A percentile compares a stretch with the other conserved stretches of the same genome.
Conservation (phyloP, 64 coral and sea anemone species). For the Montipora cactus region DNA sequence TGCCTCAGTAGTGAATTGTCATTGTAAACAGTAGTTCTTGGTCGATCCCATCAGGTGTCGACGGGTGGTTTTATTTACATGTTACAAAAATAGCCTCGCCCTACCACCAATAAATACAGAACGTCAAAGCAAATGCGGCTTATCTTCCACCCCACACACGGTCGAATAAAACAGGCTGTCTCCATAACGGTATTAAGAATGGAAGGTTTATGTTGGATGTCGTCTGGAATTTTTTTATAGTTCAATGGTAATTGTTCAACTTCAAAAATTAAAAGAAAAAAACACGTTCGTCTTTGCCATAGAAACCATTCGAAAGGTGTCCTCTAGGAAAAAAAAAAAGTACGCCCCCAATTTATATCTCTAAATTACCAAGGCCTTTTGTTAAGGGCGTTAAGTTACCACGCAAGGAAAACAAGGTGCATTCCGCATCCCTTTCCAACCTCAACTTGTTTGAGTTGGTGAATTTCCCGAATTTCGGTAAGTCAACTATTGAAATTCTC, state of each 20-base stretch:
- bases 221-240: not conserved
- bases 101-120: no score
- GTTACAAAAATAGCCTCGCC: not conserved
- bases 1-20: no score
- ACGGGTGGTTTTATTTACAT: not conserved
- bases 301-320: slow-evolving; percentile 18
- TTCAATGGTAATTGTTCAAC: not conserved
- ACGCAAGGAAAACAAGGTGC: not conserved
- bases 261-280: not conserved
- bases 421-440: not conserved
- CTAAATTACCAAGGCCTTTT: slow-evolving; percentile 5
- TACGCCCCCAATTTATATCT: not conserved
- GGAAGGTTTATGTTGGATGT: not conserved
- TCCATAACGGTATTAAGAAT: not conserved
- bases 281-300: slow-evolving; percentile 26
- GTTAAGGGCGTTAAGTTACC: not conserved
- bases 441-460: not conserved
- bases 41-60: not conserved
- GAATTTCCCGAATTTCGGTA: not conserved
- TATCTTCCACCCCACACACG: not conserved
- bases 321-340: not conserved
- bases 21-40: not conserved
- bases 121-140: not conserved
- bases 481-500: not conserved
- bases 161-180: not conserved